phyloP scores from a whole-genome alignment of 2,797 vertebrate genomes.

The Novumbra hubbsi region DNA sequence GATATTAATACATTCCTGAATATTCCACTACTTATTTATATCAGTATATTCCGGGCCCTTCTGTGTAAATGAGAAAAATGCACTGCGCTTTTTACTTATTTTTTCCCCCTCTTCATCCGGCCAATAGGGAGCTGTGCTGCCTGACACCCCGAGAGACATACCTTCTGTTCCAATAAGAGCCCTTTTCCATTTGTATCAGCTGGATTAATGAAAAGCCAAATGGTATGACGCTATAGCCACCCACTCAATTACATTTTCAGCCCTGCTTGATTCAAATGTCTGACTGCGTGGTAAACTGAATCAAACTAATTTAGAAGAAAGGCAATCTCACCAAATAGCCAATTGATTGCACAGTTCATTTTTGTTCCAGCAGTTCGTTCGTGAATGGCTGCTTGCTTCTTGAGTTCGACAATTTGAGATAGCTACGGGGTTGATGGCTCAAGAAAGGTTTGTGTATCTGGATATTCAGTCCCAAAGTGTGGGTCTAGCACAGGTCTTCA shows the following conservation, averaged over 20 bases:
- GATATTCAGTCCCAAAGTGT: not conserved
- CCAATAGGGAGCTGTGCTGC: not conserved
- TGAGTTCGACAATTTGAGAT: conserved; percentile 21
- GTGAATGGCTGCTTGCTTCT: conserved; percentile 24
- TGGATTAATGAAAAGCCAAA: conserved; percentile 27
- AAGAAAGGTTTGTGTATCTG: not conserved
- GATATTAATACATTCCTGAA: not conserved
- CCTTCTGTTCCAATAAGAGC: not conserved
- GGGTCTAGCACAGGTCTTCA: not conserved
- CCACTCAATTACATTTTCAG: conserved; percentile 6
- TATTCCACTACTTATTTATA: not conserved
- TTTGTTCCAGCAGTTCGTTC: conserved; percentile 38
- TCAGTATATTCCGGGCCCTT: not conserved
- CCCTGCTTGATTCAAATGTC: not conserved
- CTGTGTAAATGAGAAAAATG: not conserved
- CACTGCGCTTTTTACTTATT: too few species aligned
- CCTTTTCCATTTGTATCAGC: conserved; percentile 10
- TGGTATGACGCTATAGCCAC: not conserved
- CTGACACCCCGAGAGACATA: not conserved
- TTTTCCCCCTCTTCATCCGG: not conserved
- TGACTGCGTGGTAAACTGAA: conserved; percentile 29
- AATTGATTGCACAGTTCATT: conserved; percentile 36
- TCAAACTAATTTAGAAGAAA: conserved; percentile 44
- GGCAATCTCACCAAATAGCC: conserved; percentile 32
- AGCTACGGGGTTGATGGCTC: conserved; percentile 35